Evolutionary conservation across 2,888 invertebrate genomes (phyloP).

Genomic region (Drosophila sordidula): DNA sequence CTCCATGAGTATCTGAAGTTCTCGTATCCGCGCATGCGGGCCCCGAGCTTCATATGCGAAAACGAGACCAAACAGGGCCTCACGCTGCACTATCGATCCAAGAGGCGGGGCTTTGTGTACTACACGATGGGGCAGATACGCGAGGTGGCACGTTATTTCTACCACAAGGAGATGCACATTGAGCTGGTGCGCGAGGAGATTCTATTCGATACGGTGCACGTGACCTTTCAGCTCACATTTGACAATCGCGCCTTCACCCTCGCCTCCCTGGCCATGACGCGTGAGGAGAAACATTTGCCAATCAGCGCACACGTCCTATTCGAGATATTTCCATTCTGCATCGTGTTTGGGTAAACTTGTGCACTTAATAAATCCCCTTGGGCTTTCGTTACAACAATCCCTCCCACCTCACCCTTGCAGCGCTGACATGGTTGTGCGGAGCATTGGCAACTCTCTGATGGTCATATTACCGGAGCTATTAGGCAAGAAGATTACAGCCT

Average conservation of each 20-base stretch:
- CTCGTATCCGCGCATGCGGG: constrained; percentile 94
- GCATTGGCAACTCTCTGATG: constrained; percentile 95
- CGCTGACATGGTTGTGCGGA: constrained; percentile 94
- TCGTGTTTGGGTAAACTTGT: constrained; percentile 93
- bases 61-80: constrained; percentile 96
- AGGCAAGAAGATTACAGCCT: constrained; percentile 95
- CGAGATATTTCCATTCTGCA: constrained; percentile 99
- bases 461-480: constrained; percentile 94
- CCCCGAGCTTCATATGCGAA: constrained; percentile 98
- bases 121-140: constrained; percentile 98
- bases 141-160: constrained; percentile 96
- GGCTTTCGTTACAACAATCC: background rate
- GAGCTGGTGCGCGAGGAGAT: constrained; percentile 94
- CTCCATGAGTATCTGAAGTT: constrained; percentile 98
- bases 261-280: constrained; percentile 93
- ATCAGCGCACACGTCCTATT: constrained; percentile 95
- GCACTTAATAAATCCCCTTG: constrained; percentile 1
- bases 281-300: constrained; percentile 95
- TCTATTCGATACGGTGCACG: constrained; percentile 95
- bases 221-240: constrained; percentile 96
- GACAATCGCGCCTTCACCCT: constrained; percentile 96
- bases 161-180: constrained; percentile 97
- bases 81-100: constrained; percentile 96
- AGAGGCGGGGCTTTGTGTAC: constrained; percentile 96
- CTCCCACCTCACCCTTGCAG: constrained; percentile 85